Base-by-base conservation (phyloP, 2,797 vertebrate species). In the Alfaro cultratus region DNA sequence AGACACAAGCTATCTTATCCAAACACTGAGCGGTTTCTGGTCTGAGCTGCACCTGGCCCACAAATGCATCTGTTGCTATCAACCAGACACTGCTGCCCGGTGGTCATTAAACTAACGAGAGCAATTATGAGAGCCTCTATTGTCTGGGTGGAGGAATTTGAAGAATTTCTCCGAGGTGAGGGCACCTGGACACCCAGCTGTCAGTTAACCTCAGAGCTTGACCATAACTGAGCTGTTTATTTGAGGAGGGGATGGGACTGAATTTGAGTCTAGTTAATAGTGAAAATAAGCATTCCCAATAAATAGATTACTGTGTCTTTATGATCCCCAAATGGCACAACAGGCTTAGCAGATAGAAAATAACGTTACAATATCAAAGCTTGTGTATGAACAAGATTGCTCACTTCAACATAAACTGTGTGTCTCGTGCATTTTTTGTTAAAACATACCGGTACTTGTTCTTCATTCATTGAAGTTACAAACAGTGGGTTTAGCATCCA, bases 101-200 rank as follows among this genome's bases (percentile, higher is more conserved):
- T 89, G 82, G 79, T 83, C 74, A 88, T 94, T 93, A 86, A 94
- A 67, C 84, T 92, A 93, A 95, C 88, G 79, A 92, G 87, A 78
- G 87, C 88, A 93, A 93, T 94, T 93, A 91, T 81, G 83, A 88
- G 78, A 89, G 80, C 57, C 84, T 86, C 89, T 47, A 84, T 85
- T 75, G 90, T 87, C 85, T 79, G 77, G 78, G 87, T 82, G 80
- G 91, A 90, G 91, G 87, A 95, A 94, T 93, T 74, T 89, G 18
- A 93, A 90, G 90, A 95, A 94, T 94, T 87, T 87, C 62, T 92
- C 46, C 57, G 47, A 67, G 89, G 88, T 91, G 88, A 94, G 92
- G 85, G 89, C 94, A 94, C 91, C 80, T 95, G 92, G 95, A 91
- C 73, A 86, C 29, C 60, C 88, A 93, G 87, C 89, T 91, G 90